These are phyloP conservation scores for Andrena fulva DNA, from an alignment of 2,888 invertebrate genomes.

Conservation along the genomic window DNA sequence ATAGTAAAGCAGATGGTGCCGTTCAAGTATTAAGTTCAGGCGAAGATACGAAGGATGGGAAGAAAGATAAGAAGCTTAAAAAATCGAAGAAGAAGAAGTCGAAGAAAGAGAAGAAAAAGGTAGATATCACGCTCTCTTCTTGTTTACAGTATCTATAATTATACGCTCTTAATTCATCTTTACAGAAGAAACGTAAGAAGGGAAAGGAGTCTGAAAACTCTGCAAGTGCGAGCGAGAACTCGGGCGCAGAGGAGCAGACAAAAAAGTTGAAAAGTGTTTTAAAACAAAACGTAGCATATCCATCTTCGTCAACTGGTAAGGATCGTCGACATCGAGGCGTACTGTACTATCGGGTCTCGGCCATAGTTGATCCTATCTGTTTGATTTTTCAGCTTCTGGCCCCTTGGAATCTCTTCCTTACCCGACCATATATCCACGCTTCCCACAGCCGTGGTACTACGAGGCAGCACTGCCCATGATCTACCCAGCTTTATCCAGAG, in stretches of 20 bases:
- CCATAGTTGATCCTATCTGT: background rate
- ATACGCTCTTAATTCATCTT: background rate
- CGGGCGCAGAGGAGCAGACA: constrained; percentile 72
- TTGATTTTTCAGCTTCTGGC: constrained; percentile 54
- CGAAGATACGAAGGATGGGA: constrained; percentile 75
- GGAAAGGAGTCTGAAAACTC: constrained; percentile 69
- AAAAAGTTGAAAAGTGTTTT: constrained; percentile 79
- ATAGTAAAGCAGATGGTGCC: constrained; percentile 66
- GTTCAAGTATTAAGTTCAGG: constrained; percentile 70
- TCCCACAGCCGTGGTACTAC: constrained; percentile 80
- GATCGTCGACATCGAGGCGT: background rate
- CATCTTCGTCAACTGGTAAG: constrained; percentile 68
- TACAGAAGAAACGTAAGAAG: constrained; percentile 79
- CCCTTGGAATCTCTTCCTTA: constrained; percentile 70
- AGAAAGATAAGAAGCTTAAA: constrained; percentile 79
- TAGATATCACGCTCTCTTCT: constrained; percentile 45
- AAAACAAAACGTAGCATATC: constrained; percentile 66
- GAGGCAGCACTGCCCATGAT: constrained; percentile 78
- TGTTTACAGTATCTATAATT: background rate
- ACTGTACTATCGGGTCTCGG: background rate
- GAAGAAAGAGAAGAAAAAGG: constrained; percentile 76
- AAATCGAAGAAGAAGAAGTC: constrained; percentile 75
- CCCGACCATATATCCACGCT: constrained; percentile 76
- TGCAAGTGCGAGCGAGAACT: constrained; percentile 64
- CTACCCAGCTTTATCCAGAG: constrained; percentile 73